Evolutionary conservation across 2,888 invertebrate species (phyloP).

Genomic region (Rhamnusium bicolor): DNA sequence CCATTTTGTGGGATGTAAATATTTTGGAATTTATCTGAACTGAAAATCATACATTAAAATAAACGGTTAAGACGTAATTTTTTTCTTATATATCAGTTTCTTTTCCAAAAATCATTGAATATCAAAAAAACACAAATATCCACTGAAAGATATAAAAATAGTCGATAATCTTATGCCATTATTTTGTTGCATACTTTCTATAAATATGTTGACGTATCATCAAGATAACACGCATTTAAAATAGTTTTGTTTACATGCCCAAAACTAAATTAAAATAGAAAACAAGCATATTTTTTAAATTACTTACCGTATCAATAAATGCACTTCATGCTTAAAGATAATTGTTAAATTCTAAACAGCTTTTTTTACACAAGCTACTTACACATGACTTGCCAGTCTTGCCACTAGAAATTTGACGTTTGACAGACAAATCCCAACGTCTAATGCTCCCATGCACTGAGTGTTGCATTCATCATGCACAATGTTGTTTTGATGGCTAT

Average conservation of each 20-base stretch:
- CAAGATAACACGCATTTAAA: slow-evolving; percentile 38
- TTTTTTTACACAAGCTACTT: slow-evolving; percentile 48
- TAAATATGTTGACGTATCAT: slow-evolving; percentile 51
- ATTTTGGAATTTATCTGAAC: slow-evolving; percentile 39
- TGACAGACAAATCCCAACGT: slow-evolving; percentile 26
- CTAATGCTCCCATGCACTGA: not conserved
- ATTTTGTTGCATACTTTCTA: slow-evolving; percentile 18
- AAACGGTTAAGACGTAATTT: not conserved
- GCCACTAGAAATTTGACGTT: slow-evolving; percentile 54
- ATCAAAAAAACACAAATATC: not conserved
- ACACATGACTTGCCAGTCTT: slow-evolving; percentile 60
- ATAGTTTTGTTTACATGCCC: slow-evolving; percentile 12
- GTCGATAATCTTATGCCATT: slow-evolving; percentile 5
- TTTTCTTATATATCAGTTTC: not conserved
- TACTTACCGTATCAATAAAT: slow-evolving; percentile 45
- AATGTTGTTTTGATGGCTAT: too few relatives aligned
- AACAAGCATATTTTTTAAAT: slow-evolving; percentile 10
- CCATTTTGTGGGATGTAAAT: slow-evolving; percentile 46
- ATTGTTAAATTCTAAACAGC: slow-evolving; percentile 27
- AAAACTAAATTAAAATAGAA: not conserved
- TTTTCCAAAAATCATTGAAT: not conserved
- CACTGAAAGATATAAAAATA: too few relatives aligned
- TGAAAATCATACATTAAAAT: slow-evolving; percentile 29
- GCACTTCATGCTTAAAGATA: slow-evolving; percentile 35
- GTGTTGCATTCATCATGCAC: not conserved